phyloP scores from a whole-genome alignment of 1,140 invertebrate species.

The Tetragnatha versicolor region DNA sequence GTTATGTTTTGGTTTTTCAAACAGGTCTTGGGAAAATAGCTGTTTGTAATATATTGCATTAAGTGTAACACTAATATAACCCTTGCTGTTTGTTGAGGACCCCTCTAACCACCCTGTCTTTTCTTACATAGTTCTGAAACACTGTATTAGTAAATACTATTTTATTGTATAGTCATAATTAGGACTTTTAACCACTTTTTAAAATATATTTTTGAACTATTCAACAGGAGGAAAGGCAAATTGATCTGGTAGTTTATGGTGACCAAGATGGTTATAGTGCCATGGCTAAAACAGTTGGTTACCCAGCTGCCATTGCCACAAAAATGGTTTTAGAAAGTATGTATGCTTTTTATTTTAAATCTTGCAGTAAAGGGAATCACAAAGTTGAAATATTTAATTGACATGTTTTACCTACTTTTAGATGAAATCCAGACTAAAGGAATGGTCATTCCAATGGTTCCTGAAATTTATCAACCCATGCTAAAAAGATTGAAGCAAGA shows the following conservation, averaged over 20 bases:
- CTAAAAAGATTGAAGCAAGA: conserved; percentile 82
- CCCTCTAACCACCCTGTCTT: too few species aligned
- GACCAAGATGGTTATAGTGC: conserved; percentile 86
- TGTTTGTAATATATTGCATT: too few species aligned
- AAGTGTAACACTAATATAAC: too few species aligned
- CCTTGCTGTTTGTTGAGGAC: too few species aligned
- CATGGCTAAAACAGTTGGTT: conserved; percentile 97
- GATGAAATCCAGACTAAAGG: conserved; percentile 95
- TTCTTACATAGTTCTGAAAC: too few species aligned
- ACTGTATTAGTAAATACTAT: too few species aligned
- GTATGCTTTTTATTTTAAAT: conserved; percentile 20
- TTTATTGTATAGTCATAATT: too few species aligned
- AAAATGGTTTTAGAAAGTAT: conserved; percentile 97
- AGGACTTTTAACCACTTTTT: too few species aligned
- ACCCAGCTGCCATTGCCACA: conserved; percentile 93
- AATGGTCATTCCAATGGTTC: conserved; percentile 86
- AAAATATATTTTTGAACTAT: too few species aligned
- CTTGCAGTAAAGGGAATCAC: background rate
- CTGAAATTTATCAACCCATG: conserved; percentile 90
- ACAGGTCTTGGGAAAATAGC: too few species aligned
- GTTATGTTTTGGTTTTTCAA: too few species aligned
- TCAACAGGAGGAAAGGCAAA: conserved; percentile 81
- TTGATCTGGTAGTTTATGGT: conserved; percentile 94
- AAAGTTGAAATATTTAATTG: background rate
- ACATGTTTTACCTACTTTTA: conserved; percentile 62